Evolutionary conservation across 2,797 vertebrate species (phyloP), one percentile per base, ranked within the genome.

Genomic region (Chaunax sp.): DNA sequence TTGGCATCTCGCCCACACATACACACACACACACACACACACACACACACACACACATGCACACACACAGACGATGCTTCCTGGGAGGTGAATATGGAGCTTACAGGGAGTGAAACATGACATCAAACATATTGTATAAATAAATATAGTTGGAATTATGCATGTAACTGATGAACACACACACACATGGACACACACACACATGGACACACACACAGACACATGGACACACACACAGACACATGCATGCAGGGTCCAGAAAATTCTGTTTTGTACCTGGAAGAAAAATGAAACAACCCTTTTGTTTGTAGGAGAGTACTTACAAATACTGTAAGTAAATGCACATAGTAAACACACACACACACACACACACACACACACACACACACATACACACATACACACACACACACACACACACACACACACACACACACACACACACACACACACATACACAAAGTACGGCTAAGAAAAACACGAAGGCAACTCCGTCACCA

Each of bases 401-500:
- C 26, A 45, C 10, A 45, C 18, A 45, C 6, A n/a, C n/a, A 26
- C 12, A 30, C n/a, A n/a, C 44, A 41, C 19, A 38, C 37, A 66
- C 25, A 60, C 51, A 67, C 6, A 58, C 13, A 59, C 43, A 55
- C n/a, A 58, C 12, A 45, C 45, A 19, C 5, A 14, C 16, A 1
- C 28, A 35, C 33, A 35, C 33, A 35, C 33, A 35, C 33, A n/a
- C n/a, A n/a, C n/a, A n/a, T n/a, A 59, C 50, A 68, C 7, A 59
- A 74, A 66, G 50, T 62, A 77, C 38, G n/a, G 66, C 58, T 68
- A 69, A 77, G 57, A 75, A 72, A 72, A 72, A 72, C 60, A 85
- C 57, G 55, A 69, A 72, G 78, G 67, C 64, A 79, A 87, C 57
- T 76, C 69, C 26, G 90, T 91, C 76, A 49, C 87, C 86, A 90